A percentile compares a stretch with the other conserved stretches of the same genome.
These are phyloP conservation scores for Clitarchus hookeri DNA, from an alignment of 2,888 invertebrate genomes.

Conservation along the genomic window DNA sequence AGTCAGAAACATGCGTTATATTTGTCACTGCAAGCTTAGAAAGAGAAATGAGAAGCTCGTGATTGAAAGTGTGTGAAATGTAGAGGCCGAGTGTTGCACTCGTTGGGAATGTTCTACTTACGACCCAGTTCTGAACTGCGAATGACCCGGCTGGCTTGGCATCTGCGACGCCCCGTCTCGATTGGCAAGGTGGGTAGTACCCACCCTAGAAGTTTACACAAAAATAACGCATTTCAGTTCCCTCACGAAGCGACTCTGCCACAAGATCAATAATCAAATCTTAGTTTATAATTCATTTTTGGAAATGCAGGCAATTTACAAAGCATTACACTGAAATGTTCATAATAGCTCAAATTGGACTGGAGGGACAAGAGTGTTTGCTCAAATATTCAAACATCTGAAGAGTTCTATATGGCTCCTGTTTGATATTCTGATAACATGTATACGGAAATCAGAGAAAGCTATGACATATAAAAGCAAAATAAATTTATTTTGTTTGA, in stretches of 20 bases:
- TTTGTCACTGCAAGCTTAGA: neutral
- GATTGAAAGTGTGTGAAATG: neutral
- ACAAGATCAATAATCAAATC: neutral
- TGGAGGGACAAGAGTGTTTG: too few species aligned
- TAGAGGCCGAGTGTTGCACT: neutral
- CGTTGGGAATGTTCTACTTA: neutral
- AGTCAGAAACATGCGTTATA: neutral
- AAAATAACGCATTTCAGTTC: neutral
- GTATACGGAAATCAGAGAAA: too few species aligned
- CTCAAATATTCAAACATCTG: too few species aligned
- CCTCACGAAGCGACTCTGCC: neutral
- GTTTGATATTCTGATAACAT: too few species aligned
- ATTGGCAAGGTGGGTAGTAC: constrained; percentile 14
- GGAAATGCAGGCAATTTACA: too few species aligned
- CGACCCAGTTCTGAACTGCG: neutral
- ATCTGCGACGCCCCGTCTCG: neutral
- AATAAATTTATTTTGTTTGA: too few species aligned
- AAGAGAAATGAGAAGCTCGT: neutral
- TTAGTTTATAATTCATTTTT: neutral
- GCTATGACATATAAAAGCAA: too few species aligned
- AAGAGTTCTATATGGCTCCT: too few species aligned
- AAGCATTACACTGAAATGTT: too few species aligned
- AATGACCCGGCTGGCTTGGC: neutral
- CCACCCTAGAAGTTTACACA: neutral
- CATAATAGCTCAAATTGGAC: too few species aligned